Base-by-base conservation (phyloP, 1,140 invertebrate species). In the Drosophila sechellia region DNA sequence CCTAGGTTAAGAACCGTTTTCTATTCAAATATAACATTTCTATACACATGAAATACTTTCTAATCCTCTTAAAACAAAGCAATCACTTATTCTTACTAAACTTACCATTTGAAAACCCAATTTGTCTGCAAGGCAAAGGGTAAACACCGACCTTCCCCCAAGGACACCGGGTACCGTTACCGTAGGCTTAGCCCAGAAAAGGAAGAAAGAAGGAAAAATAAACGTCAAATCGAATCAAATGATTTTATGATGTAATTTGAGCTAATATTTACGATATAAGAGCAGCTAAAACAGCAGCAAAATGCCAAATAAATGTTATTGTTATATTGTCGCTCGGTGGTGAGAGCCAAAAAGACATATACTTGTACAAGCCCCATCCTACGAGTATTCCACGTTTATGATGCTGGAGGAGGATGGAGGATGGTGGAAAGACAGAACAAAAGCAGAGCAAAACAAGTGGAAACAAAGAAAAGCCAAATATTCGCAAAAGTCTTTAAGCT, bases 141-240 rank as follows among this genome's bases (percentile, higher is more conserved):
- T 8, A 34, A 34, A 34, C 17, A 40, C 25, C 11, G 13, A 49
- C 27, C 31, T 13, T n/a, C 10, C 64, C 64, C 54, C 42, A 55
- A 79, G 63, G 76, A 57, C 56, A 57, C 56, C 52, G 31, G 42
- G 55, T 68, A 49, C 35, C 10, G 20, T 43, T 71, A 17, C 13
- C 11, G 60, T 75, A 75, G 72, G 61, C 61, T 55, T 45, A 34
- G 10, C 22, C 27, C 52, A 8, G 15, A 46, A 69, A 70, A 50
- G 40, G 13, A 42, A 52, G 55, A 53, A 65, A 68, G 37, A 76
- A 52, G 43, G 48, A 61, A 78, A 89, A 91, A 91, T 91, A 91
- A 91, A 91, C 89, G 89, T 91, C 89, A 91, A 91, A 91, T 91
- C 89, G 89, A 91, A 91, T 91, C 87, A 91, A 91, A 91, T 90